Percentiles rank a stretch among this genome's conserved stretches.
Conservation (phyloP, 2,888 invertebrate genomes). For the Spatulosminthurus flaviceps region DNA sequence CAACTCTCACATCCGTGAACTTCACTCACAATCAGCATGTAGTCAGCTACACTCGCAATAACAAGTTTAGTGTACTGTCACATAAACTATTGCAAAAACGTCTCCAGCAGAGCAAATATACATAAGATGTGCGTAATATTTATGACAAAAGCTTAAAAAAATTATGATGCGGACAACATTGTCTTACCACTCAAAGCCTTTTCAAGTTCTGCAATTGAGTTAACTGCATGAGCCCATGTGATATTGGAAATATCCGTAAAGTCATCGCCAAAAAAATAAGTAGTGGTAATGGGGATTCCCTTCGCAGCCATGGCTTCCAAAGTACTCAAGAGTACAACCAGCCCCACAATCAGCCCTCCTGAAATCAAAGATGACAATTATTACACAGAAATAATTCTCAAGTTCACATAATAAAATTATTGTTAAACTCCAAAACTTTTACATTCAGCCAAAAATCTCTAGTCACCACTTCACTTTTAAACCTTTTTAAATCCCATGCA, state of each 20-base stretch:
- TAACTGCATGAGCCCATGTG: constrained; percentile 88
- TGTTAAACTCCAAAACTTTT: no score
- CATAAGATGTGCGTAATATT: not conserved
- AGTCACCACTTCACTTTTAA: no score
- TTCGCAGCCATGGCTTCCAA: not conserved
- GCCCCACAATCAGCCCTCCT: not conserved
- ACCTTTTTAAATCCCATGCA: no score
- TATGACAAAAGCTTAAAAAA: constrained; percentile 9
- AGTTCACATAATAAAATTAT: no score
- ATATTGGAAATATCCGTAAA: constrained; percentile 74
- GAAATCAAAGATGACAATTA: not conserved
- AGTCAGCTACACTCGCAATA: no score
- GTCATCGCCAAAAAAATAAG: not conserved
- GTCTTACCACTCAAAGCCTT: constrained; percentile 70
- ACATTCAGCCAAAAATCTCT: no score
- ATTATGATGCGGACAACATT: not conserved
- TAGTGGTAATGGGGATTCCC: not conserved
- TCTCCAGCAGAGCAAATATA: no score
- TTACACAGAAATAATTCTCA: no score
- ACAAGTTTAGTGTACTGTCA: no score
- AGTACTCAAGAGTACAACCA: not conserved
- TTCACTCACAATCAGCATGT: no score
- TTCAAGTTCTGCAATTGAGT: constrained; percentile 74
- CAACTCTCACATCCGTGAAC: no score
- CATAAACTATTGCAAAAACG: no score